Evolutionary conservation across 2,797 vertebrate species (phyloP), one percentile per base, ranked within the genome.

Genomic region (Tapera naevia): DNA sequence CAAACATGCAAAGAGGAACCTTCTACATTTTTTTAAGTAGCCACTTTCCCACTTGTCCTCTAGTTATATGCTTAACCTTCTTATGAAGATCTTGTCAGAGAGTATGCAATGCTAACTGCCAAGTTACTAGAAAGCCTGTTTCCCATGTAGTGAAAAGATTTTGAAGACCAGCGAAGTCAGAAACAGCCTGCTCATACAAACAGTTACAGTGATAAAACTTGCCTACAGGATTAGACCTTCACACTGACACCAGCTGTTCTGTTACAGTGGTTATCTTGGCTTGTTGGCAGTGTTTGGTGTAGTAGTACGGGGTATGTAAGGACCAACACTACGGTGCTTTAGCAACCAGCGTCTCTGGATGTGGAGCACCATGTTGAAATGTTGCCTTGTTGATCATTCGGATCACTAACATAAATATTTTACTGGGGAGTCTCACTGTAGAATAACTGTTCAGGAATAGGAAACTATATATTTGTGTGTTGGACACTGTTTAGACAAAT

Each of bases 361-460:
- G 24, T 51, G 66, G 32, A 64, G 28, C 37, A 32, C 43, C 56
- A 13, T 45, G 86, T 62, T 88, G 85, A 93, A 79, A 85, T 54
- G 53, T 91, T 81, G 51, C 43, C 43, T 66, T 84, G 58, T 70
- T 93, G 70, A 56, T 91, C 11, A 50, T 79, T 88, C 74, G 74
- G 70, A 94, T 82, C 23, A 64, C 33, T 66, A 93, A 80, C 18
- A 21, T 86, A 93, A 95, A 88, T 81, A 93, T 89, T 96, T 94
- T 76, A 60, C 80, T 80, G 33, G 41, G 17, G 33, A 96, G 28
- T 50, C 45, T 65, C 76, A 71, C 27, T 75, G 46, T 50, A 66
- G 51, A 73, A 62, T 70, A 88, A 64, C 18, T 87, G 35, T 80
- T 84, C 2, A 1, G 79, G 60, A 92, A 57, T 74, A 85, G 95